phyloP scores from a whole-genome alignment of 2,113 vertebrate genomes.

The Nansenia antarctica region DNA sequence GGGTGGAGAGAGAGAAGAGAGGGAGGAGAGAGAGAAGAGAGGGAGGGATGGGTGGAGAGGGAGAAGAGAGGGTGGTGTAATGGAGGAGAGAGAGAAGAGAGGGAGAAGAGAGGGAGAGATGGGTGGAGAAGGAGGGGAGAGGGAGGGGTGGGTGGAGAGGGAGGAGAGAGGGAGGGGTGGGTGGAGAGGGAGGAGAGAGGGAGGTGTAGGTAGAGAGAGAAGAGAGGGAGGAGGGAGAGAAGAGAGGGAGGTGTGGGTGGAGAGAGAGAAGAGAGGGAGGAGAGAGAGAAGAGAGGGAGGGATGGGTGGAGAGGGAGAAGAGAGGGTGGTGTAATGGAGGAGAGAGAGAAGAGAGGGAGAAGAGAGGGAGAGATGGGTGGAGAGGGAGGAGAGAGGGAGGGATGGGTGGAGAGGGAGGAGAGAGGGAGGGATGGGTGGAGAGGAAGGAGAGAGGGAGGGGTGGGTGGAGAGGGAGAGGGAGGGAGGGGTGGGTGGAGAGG shows the following conservation, averaged over 20 bases:
- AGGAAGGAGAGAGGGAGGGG: constrained; percentile 3
- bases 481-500: neutral
- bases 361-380: constrained; percentile 1
- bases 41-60: neutral
- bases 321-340: neutral
- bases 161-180: neutral
- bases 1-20: neutral
- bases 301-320: neutral
- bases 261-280: neutral
- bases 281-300: neutral
- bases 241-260: neutral
- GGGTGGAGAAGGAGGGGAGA: neutral
- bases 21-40: neutral
- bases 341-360: constrained; percentile 10
- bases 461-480: neutral
- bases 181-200: neutral
- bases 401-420: constrained; percentile 5
- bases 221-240: neutral
- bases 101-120: neutral
- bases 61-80: neutral
- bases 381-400: neutral
- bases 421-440: too few relatives aligned
- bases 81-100: too few relatives aligned
- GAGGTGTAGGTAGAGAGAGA: neutral
- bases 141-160: neutral